Evolutionary conservation across 2,113 vertebrate species (phyloP), one percentile per base, ranked within the genome.

Genomic region (Nerophis ophidion): DNA sequence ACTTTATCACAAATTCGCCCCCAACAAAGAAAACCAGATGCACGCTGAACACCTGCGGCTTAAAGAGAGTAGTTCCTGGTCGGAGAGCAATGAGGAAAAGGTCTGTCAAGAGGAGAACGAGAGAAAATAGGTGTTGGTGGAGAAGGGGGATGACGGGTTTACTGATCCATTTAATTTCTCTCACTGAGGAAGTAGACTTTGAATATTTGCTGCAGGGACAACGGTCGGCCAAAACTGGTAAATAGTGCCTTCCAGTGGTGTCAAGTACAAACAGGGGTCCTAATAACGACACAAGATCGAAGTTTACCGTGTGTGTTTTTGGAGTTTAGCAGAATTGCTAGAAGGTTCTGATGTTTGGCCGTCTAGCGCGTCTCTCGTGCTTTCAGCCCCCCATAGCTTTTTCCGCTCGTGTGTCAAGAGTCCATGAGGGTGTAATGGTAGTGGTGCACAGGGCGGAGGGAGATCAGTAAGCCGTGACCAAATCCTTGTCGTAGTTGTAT

Each of bases 381-480:
- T 68, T 69, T 68, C 33, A 78, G 73, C 83, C 79, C 79, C 75
- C 71, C 68, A 67, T 63, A 67, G 58, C 66, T 70, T 70, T 26
- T 54, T 67, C 52, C 76, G 79, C 81, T 70, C 76, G 65, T 72
- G 71, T 71, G 63, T 86, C 81, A 83, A 42, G 26, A 26, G 77
- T 84, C 79, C 65, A 40, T 72, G 76, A 81, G 76, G 84, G 74
- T 68, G 76, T 71, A 80, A 71, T 44, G 34, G 8, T n/a, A 7
- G 34, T 5, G 54, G 49, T 33, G 12, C 11, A 12, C 8, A 35
- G 71, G 71, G 60, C 52, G 71, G 17, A 50, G 72, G 78, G 91
- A 26, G 19, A 26, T 97, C 95, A 98, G 92, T 95, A 98, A 70
- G 95, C 95, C 14, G 96, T 95, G 77, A 98, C 94, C 79, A 98